phyloP scores from a whole-genome alignment of 1,140 invertebrate species.

The Seison nebaliae region DNA sequence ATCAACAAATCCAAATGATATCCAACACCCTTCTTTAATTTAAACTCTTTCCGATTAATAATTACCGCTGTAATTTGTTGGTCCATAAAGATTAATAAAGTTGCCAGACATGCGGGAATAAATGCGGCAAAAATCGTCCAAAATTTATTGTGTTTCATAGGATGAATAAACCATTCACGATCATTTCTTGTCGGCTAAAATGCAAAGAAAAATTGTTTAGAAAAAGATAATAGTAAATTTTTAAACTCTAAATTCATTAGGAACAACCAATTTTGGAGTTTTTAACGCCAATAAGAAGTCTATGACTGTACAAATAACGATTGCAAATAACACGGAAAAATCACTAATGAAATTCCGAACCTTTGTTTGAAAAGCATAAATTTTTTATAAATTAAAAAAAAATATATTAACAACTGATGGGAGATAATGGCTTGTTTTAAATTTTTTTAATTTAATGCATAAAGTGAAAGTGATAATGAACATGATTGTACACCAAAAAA shows the following conservation, averaged over 20 bases:
- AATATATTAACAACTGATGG: constrained; percentile 13
- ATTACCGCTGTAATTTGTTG: constrained; percentile 29
- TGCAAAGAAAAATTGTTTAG: background rate
- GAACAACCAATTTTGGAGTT: constrained; percentile 29
- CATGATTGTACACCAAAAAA: constrained; percentile 23
- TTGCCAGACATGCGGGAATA: constrained; percentile 21
- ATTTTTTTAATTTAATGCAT: constrained; percentile 18
- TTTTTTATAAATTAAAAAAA: background rate
- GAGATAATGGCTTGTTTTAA: constrained; percentile 18
- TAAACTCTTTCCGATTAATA: constrained; percentile 30
- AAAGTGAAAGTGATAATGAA: constrained; percentile 24
- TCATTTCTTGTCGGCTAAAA: constrained; percentile 19
- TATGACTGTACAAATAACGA: constrained; percentile 23
- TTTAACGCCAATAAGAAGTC: constrained; percentile 21
- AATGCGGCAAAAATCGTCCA: constrained; percentile 16
- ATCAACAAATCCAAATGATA: constrained; percentile 29
- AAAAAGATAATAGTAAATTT: background rate
- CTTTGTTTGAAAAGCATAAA: constrained; percentile 14
- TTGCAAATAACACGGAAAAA: constrained; percentile 31
- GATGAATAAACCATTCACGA: constrained; percentile 22
- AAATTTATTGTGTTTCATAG: constrained; percentile 17
- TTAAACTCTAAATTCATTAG: constrained; percentile 13
- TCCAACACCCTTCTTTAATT: constrained; percentile 22
- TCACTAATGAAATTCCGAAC: constrained; percentile 26
- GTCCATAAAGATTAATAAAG: constrained; percentile 28